These are phyloP conservation scores for Palythoa grandis DNA, from an alignment of 92 coral and sea anemone species.

Conservation along the genomic window DNA sequence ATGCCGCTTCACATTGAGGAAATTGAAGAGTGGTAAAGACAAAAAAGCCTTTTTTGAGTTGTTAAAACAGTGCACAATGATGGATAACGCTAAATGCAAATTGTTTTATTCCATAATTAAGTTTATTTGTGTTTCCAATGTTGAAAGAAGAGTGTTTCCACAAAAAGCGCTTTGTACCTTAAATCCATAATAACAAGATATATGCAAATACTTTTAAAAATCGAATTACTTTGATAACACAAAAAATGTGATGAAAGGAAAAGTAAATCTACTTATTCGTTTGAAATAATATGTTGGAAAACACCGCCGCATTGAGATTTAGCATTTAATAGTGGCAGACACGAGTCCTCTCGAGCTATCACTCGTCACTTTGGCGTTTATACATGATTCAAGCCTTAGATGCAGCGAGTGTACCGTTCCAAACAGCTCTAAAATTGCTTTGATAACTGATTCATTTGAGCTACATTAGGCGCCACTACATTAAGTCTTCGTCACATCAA, in stretches of 20 bases:
- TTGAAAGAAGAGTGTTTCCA: background rate
- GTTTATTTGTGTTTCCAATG: background rate
- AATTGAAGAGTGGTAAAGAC: slow-evolving; percentile 2
- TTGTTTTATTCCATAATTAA: background rate
- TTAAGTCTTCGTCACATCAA: background rate
- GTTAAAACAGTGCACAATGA: slow-evolving; percentile 3
- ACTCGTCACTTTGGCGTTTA: background rate
- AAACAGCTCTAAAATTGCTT: background rate
- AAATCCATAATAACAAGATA: background rate
- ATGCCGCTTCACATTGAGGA: slow-evolving; percentile 1
- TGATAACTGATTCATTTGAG: background rate
- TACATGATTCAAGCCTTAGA: background rate
- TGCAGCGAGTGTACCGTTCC: background rate
- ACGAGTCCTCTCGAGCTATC: no score
- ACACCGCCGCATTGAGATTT: background rate
- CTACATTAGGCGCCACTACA: background rate
- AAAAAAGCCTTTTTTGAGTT: background rate
- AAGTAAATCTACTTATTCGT: background rate
- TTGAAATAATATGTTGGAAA: background rate
- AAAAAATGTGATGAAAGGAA: background rate
- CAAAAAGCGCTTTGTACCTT: background rate
- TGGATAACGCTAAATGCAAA: slow-evolving; percentile 15
- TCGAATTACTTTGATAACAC: background rate
- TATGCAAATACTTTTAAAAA: background rate
- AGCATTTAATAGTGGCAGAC: no score